Evolutionary conservation across 2,113 vertebrate species (phyloP).

Genomic region (Carollia perspicillata): DNA sequence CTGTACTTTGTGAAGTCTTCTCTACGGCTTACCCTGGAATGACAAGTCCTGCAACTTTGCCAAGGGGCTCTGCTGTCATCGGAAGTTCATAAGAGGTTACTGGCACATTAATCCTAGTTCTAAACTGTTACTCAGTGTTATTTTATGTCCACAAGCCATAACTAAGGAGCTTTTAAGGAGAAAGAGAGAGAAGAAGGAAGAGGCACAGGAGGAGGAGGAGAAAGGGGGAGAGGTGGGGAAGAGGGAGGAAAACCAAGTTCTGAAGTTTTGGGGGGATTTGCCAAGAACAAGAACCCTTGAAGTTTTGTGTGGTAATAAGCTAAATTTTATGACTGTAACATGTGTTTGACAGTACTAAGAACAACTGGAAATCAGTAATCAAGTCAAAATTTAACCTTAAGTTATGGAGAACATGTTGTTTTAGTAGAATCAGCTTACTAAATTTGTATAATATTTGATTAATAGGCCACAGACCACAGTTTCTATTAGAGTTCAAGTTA

Average conservation of each 20-base stretch:
- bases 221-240: no score
- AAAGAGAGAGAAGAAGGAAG: no score
- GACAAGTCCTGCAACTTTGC: background rate
- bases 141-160: background rate
- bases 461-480: constrained; percentile 26
- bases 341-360: constrained; percentile 29
- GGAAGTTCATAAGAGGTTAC: background rate
- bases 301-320: background rate
- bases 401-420: constrained; percentile 50
- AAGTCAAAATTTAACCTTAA: constrained; percentile 49
- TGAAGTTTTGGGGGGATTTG: background rate
- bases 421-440: constrained; percentile 26
- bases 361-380: constrained; percentile 47
- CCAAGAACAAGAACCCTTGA: background rate
- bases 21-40: background rate
- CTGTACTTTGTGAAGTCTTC: background rate
- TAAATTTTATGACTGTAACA: constrained; percentile 11
- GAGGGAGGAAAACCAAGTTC: background rate
- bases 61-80: background rate
- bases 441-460: constrained; percentile 55
- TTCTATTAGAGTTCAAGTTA: constrained; percentile 51
- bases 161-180: background rate
- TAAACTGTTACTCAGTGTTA: background rate
- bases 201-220: background rate
- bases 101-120: background rate